phyloP scores from a whole-genome alignment of 1,140 invertebrate species.

The Drosophila auraria region DNA sequence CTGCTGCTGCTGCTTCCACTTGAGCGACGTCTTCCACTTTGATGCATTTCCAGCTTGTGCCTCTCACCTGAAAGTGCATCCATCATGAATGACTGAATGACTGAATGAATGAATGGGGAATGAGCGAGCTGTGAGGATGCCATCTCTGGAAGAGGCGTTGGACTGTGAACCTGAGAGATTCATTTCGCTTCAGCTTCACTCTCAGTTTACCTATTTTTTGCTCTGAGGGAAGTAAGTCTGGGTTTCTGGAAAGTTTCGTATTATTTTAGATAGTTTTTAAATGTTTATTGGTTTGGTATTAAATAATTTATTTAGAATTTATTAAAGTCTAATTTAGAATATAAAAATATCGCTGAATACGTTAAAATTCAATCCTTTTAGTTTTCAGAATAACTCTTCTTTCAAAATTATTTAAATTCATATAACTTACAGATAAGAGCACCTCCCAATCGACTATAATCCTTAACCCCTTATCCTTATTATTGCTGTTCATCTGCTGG shows the following conservation, averaged over 20 bases:
- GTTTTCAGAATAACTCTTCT: neutral
- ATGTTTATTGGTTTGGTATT: too few relatives aligned
- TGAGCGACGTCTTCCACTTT: conserved; percentile 68
- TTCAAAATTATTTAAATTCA: neutral
- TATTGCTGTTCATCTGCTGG: conserved; percentile 25
- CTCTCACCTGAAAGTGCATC: conserved; percentile 58
- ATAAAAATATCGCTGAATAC: too few relatives aligned
- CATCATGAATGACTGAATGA: conserved; percentile 73
- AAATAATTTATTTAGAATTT: too few relatives aligned
- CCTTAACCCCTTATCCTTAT: conserved; percentile 1
- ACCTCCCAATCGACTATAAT: neutral
- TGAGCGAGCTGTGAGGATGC: conserved; percentile 17
- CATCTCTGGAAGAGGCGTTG: conserved; percentile 49
- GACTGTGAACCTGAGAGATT: conserved; percentile 75
- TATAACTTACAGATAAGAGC: neutral
- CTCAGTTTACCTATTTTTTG: neutral
- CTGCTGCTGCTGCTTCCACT: conserved; percentile 38
- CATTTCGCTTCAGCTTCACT: conserved; percentile 7
- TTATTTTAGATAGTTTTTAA: neutral
- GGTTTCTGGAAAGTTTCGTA: neutral
- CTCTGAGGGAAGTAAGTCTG: neutral
- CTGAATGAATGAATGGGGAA: conserved; percentile 36
- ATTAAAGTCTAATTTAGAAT: too few relatives aligned
- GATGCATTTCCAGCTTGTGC: conserved; percentile 79
- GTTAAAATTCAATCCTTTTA: too few relatives aligned